Percentiles rank a stretch among this genome's conserved stretches.
Evolutionary conservation across 2,888 invertebrate species (phyloP).

Genomic region (Sminthurides aquaticus): DNA sequence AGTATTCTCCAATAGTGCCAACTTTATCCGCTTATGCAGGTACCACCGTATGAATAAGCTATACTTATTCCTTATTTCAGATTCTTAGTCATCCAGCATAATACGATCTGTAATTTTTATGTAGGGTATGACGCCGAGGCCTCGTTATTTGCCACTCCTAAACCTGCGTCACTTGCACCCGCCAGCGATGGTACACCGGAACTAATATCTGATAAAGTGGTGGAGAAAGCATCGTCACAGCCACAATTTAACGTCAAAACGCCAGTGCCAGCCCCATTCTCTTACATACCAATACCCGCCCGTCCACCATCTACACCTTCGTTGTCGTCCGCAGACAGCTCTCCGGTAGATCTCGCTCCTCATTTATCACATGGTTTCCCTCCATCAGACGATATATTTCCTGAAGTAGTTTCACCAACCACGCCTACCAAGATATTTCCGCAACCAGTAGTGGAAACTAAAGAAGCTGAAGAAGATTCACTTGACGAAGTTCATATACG

Average conservation of each 20-base stretch:
- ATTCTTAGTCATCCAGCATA: neutral
- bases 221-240: no score
- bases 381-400: neutral
- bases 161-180: no score
- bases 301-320: conserved; percentile 10
- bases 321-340: neutral
- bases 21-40: no score
- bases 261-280: neutral
- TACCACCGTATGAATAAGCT: no score
- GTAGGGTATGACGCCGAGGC: neutral
- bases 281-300: conserved; percentile 1
- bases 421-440: neutral
- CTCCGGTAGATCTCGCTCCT: neutral
- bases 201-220: no score
- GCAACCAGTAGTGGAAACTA: neutral
- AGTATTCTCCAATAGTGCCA: no score
- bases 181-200: no score
- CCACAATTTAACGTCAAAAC: no score
- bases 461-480: neutral
- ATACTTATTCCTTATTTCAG: no score
- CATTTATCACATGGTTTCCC: neutral
- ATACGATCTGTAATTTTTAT: neutral
- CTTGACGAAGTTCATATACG: neutral
- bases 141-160: neutral
- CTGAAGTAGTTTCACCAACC: neutral